These are phyloP conservation scores for Dolichopus griseipennis DNA, from an alignment of 2,888 invertebrate genomes.

Conservation along the genomic window DNA sequence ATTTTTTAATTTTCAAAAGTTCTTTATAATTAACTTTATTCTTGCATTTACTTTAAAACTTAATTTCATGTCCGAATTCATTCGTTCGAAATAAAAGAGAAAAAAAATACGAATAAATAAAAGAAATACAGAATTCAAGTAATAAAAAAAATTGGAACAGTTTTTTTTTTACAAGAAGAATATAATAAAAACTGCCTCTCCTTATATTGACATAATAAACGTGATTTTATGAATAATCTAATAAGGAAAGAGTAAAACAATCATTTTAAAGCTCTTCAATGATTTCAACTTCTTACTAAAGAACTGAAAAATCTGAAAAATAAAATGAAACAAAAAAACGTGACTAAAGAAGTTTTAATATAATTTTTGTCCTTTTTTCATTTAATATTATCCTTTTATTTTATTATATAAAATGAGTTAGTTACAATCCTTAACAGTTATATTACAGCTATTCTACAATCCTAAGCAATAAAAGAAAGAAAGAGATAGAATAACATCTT, in stretches of 20 bases:
- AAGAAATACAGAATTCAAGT: too few species aligned
- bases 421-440: not conserved
- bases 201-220: constrained; percentile 1
- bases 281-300: not conserved
- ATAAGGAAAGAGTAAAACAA: too few species aligned
- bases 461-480: not conserved
- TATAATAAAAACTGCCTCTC: not conserved
- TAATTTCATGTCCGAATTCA: too few species aligned
- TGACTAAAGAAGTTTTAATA: not conserved
- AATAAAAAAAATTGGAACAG: not conserved
- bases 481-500: not conserved
- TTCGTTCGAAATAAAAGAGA: too few species aligned
- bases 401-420: not conserved
- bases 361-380: not conserved
- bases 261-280: too few species aligned
- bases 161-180: not conserved
- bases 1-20: too few species aligned
- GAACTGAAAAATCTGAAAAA: not conserved
- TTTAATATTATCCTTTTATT: not conserved
- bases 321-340: not conserved
- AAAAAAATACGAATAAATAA: too few species aligned
- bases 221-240: not conserved
- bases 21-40: too few species aligned
- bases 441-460: not conserved
- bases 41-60: too few species aligned